phyloP scores from a whole-genome alignment of 2,888 invertebrate species.

The Pandemis heparana region DNA sequence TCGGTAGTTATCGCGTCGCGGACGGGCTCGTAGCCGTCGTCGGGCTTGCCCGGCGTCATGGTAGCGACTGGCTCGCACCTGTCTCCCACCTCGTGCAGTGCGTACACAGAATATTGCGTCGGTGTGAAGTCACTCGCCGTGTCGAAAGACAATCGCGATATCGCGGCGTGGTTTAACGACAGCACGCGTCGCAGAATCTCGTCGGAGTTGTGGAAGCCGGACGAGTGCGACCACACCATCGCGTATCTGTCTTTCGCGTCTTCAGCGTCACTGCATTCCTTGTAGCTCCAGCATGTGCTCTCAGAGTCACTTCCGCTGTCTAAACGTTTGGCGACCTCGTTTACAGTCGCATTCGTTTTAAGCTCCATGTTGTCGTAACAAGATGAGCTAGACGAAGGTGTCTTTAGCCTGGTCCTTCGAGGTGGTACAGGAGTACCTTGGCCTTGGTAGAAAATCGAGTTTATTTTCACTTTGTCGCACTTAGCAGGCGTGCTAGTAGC shows the following conservation, averaged over 20 bases:
- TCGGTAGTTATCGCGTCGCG: constrained; percentile 74
- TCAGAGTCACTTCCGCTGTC: constrained; percentile 71
- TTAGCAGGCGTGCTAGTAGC: constrained; percentile 69
- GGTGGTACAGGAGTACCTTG: constrained; percentile 68
- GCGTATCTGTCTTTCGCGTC: constrained; percentile 67
- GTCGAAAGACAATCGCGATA: constrained; percentile 75
- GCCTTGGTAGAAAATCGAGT: constrained; percentile 59
- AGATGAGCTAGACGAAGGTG: constrained; percentile 59
- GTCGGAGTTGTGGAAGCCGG: constrained; percentile 79
- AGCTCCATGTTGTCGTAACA: constrained; percentile 61
- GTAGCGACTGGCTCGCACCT: constrained; percentile 76
- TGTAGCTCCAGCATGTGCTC: constrained; percentile 82
- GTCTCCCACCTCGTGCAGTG: constrained; percentile 80
- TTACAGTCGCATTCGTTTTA: constrained; percentile 49
- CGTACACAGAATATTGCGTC: constrained; percentile 71
- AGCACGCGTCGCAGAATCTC: constrained; percentile 70
- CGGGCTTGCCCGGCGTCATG: constrained; percentile 80
- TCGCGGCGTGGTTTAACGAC: constrained; percentile 70
- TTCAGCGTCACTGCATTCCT: constrained; percentile 71
- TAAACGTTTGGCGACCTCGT: constrained; percentile 53
- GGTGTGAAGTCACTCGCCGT: constrained; percentile 72
- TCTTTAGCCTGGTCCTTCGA: constrained; percentile 64
- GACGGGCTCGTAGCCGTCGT: constrained; percentile 80
- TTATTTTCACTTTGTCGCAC: constrained; percentile 57
- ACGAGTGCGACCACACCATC: constrained; percentile 77